phyloP scores from a whole-genome alignment of 1,140 invertebrate species.

The Asbolus verrucosus region DNA sequence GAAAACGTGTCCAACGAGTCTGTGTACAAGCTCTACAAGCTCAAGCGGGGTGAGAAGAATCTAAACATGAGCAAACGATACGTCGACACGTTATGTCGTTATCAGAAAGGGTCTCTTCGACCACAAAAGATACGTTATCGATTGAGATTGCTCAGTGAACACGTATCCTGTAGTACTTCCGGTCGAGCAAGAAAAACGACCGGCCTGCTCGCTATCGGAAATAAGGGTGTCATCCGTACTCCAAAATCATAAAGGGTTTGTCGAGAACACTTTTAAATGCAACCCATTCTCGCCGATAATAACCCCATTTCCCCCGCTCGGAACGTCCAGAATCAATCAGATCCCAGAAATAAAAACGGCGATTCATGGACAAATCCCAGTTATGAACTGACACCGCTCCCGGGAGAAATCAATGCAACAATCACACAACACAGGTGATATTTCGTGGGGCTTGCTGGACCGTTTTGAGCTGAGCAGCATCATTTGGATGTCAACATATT shows the following conservation, averaged over 20 bases:
- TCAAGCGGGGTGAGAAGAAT: neutral
- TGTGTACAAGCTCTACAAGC: too few species aligned
- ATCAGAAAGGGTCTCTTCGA: slow-evolving; percentile 11
- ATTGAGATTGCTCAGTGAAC: slow-evolving; percentile 37
- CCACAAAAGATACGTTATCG: slow-evolving; percentile 38
- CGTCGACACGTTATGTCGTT: slow-evolving; percentile 18
- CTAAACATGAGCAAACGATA: slow-evolving; percentile 1
- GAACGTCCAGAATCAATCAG: slow-evolving; percentile 14
- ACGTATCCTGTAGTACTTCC: slow-evolving; percentile 32
- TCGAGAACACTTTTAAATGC: slow-evolving; percentile 4
- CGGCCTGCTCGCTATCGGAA: slow-evolving; percentile 16
- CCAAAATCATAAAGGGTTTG: slow-evolving; percentile 16
- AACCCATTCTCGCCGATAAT: neutral
- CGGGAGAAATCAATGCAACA: slow-evolving; percentile 31
- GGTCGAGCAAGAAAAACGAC: slow-evolving; percentile 29
- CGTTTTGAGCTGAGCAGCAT: slow-evolving; percentile 15
- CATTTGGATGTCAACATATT: slow-evolving; percentile 16
- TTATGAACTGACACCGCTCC: slow-evolving; percentile 8
- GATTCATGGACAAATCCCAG: slow-evolving; percentile 3
- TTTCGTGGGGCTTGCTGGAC: slow-evolving; percentile 12
- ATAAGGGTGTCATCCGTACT: slow-evolving; percentile 27
- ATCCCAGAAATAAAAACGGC: neutral
- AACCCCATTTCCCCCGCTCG: neutral
- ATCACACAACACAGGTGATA: slow-evolving; percentile 25
- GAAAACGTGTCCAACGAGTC: too few species aligned